A percentile compares a stretch with the other conserved stretches of the same genome.
phyloP scores from a whole-genome alignment of 2,113 vertebrate genomes.

The Xyrauchen texanus region DNA sequence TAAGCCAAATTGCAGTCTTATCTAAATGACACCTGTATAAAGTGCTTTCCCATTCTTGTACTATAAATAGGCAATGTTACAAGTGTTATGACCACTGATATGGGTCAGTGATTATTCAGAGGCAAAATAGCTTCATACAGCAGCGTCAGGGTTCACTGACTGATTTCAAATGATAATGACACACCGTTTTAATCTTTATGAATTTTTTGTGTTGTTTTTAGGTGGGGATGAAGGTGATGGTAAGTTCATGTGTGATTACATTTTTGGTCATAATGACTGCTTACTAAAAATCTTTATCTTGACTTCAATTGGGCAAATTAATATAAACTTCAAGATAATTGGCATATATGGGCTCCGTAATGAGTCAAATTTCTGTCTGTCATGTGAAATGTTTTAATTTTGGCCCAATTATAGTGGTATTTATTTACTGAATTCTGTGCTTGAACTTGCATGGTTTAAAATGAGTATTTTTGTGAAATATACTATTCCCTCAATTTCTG shows the following conservation, averaged over 20 bases:
- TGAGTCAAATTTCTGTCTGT: too few species aligned
- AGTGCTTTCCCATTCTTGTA: not conserved
- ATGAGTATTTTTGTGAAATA: too few species aligned
- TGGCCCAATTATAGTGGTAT: too few species aligned
- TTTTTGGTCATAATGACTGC: not conserved
- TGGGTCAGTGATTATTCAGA: not conserved
- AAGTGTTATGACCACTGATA: not conserved
- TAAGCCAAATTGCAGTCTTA: not conserved
- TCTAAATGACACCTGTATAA: not conserved
- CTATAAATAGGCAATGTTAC: not conserved
- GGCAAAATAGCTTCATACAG: not conserved
- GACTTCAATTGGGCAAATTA: too few species aligned
- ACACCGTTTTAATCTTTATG: conserved; percentile 4
- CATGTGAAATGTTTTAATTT: too few species aligned
- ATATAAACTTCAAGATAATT: too few species aligned
- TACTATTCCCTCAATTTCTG: too few species aligned
- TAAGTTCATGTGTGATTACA: conserved; percentile 53
- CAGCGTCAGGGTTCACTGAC: not conserved
- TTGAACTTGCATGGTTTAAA: not conserved
- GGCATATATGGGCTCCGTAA: too few species aligned
- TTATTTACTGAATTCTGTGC: too few species aligned
- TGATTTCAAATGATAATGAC: not conserved
- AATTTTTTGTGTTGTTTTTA: conserved; percentile 53
- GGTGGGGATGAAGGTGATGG: conserved; percentile 58
- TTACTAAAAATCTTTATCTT: too few species aligned